phyloP scores from a whole-genome alignment of 2,113 vertebrate species.

The Eudyptes chrysolophus region DNA sequence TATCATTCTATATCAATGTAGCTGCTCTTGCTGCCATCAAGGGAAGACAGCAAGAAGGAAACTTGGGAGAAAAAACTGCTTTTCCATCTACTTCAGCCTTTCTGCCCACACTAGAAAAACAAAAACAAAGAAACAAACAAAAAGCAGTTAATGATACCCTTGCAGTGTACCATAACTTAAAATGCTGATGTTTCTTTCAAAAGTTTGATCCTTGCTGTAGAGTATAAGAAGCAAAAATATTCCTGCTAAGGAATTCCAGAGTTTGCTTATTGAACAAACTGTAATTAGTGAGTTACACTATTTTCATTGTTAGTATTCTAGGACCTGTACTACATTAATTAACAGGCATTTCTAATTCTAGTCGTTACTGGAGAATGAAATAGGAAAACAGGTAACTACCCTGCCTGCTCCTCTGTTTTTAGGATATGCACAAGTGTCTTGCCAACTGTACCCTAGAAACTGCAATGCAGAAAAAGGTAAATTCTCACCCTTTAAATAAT shows the following conservation, averaged over 20 bases:
- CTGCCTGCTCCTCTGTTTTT: neutral
- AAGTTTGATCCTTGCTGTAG: neutral
- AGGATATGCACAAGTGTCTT: neutral
- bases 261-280: neutral
- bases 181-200: neutral
- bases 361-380: neutral
- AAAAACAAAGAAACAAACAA: neutral
- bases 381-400: neutral
- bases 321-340: neutral
- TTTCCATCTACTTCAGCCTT: neutral
- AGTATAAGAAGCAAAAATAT: neutral
- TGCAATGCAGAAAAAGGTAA: neutral
- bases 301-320: neutral
- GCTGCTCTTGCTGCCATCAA: neutral
- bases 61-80: neutral
- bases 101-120: neutral
- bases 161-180: neutral
- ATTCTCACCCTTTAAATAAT: neutral
- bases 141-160: accelerated
- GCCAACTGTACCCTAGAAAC: neutral
- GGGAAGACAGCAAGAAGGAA: neutral
- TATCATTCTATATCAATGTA: neutral
- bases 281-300: too few relatives aligned
- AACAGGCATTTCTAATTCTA: neutral
- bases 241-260: neutral